Evolutionary conservation across 2,888 invertebrate genomes (phyloP).

Genomic region (Leptura quadrifasciata): DNA sequence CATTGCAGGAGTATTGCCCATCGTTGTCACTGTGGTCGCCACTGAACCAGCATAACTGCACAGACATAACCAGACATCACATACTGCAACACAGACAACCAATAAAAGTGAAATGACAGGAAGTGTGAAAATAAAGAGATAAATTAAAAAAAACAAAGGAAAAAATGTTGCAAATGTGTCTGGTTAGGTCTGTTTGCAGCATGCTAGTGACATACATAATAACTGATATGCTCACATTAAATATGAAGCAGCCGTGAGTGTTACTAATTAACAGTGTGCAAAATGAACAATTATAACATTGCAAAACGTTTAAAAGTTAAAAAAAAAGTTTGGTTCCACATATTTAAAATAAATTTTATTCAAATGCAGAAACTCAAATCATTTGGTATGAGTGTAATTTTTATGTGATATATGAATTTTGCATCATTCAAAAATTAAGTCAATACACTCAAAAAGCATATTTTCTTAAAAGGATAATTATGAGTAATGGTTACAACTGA

Average conservation of each 20-base stretch:
- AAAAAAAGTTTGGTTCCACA: too few relatives aligned
- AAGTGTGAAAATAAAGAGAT: conserved; percentile 30
- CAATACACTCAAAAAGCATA: too few relatives aligned
- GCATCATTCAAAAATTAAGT: too few relatives aligned
- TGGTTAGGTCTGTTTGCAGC: conserved; percentile 75
- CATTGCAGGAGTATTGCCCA: conserved; percentile 65
- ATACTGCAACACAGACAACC: conserved; percentile 74
- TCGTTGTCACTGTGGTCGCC: conserved; percentile 68
- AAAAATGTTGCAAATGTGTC: conserved; percentile 72
- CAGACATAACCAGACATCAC: conserved; percentile 74
- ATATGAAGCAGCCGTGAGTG: neutral
- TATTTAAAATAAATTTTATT: too few relatives aligned
- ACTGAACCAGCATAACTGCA: conserved; percentile 73
- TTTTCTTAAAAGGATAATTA: too few relatives aligned
- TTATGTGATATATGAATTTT: too few relatives aligned
- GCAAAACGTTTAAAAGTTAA: too few relatives aligned
- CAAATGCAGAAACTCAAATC: too few relatives aligned
- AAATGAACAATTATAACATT: too few relatives aligned
- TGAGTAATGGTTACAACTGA: too few relatives aligned
- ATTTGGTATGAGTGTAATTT: too few relatives aligned
- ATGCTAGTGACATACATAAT: conserved; percentile 64
- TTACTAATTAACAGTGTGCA: neutral
- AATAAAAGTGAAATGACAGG: conserved; percentile 52
- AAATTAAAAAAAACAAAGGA: neutral
- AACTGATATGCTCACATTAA: conserved; percentile 37